Evolutionary conservation across 2,113 vertebrate genomes (phyloP), one percentile per base, ranked within the genome.

Genomic region (Origma solitaria): DNA sequence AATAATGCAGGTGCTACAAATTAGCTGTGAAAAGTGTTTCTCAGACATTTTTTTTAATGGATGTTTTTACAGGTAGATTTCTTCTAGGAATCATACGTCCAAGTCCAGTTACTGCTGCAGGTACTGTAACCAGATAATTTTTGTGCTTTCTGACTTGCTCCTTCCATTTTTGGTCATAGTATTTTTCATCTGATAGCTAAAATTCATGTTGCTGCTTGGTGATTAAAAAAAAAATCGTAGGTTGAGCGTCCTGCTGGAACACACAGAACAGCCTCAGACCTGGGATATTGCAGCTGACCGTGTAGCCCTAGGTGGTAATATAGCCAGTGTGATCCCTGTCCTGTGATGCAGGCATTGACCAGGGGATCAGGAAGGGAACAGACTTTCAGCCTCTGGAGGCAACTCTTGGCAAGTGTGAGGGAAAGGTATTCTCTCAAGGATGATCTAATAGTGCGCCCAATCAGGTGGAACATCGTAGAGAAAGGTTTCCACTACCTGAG

Each of bases 51-150:
- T 47, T 80, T 79, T 28, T 3, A 38, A 40, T 56, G 49, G 13
- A 7, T 85, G 11, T 65, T 77, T 92, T 93, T 92, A 71, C 73
- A 85, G 90, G 70, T 72, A 82, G 24, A 51, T 38, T 20, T 44
- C 28, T 86, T 86, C 33, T 22, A 35, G 54, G 60, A 91, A 47
- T 83, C 45, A 28, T 31, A 91, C 89, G 25, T 54, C 18, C 25
- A 54, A 54, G 60, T 76, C 66, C 61, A 33, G 6, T 76, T 64
- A 71, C 28, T 87, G 24, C 53, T 90, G 28, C 75, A 80, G 91
- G 81, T 96, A 91, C 47, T 28, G 69, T 78, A 86, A 73, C 8
- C 24, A 45, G 51, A 21, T 82, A 3, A 17, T n/a, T 94, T 57
- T 61, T 93, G 22, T 85, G 44, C n/a, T 90, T 90, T 86, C 28